Evolutionary conservation across 1,140 invertebrate genomes (phyloP).

Genomic region (Homalodisca vitripennis): DNA sequence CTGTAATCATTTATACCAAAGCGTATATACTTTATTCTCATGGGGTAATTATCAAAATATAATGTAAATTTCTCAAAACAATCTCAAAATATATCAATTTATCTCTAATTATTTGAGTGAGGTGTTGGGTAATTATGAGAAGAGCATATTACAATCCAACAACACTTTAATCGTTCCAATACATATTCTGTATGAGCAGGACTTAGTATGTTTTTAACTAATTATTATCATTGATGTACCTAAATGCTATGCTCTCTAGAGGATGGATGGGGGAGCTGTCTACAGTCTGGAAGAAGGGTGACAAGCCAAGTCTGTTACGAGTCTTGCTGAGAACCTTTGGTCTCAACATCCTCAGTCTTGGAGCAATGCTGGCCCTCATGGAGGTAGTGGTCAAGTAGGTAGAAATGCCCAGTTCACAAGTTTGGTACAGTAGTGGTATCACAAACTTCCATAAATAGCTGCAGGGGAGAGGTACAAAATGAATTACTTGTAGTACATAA

Average conservation of each 20-base stretch:
- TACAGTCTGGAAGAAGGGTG: constrained; percentile 43
- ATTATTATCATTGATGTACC: background rate
- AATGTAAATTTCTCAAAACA: too few species aligned
- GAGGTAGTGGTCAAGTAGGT: constrained; percentile 51
- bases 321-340: constrained; percentile 57
- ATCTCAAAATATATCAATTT: too few species aligned
- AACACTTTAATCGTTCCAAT: background rate
- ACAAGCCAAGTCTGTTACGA: constrained; percentile 53
- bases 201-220: background rate
- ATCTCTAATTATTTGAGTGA: too few species aligned
- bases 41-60: too few species aligned
- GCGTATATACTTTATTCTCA: too few species aligned
- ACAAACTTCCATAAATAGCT: background rate
- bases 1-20: too few species aligned
- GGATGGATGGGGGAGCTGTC: constrained; percentile 42
- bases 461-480: background rate
- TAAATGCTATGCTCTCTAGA: constrained; percentile 28
- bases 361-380: constrained; percentile 51
- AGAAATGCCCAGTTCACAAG: background rate
- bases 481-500: background rate
- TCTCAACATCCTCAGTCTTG: constrained; percentile 50
- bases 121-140: background rate
- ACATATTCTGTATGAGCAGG: background rate
- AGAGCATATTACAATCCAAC: background rate
- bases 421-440: background rate